Evolutionary conservation across 2,888 invertebrate genomes (phyloP), one percentile per base, ranked within the genome.

Genomic region (Taenaris catops): DNA sequence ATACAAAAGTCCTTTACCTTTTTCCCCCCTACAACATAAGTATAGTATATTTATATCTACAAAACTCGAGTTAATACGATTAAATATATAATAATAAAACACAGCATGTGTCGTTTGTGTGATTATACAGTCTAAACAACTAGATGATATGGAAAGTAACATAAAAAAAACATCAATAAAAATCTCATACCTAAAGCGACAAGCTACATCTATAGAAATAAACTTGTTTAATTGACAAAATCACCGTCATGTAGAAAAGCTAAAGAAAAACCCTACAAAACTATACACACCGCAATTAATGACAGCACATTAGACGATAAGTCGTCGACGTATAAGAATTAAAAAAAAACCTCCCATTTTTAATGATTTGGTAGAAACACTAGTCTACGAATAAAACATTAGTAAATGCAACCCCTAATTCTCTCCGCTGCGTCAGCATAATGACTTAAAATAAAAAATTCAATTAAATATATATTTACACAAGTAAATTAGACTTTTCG

Each of bases 361-460:
- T 52, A 65, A 65, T 62, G 61, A 78, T 83, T 84, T 80, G 84
- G 84, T 83, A 83, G 74, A 72, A 78, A 76, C 73, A 66, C 73
- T 79, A 80, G 35, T 57, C 78, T 83, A 81, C 63, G 53, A 16
- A 72, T 79, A 81, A 79, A 78, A 79, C 71, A 84, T 83, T 84
- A 84, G 86, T 84, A 84, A 86, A 86, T 84, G 86, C 86, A 83
- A 73, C 60, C 75, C 80, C n/a, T n/a, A n/a, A 79, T 71, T 73
- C 65, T 59, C 69, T 59, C 56, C 51, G 55, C 62, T 58, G 49
- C 51, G 44, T 53, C 64, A 59, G 66, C 46, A 49, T 55, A 57
- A 20, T 20, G 18, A 11, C 32, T 35, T 25, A 23, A 6, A 18
- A 19, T 19, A 28, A 54, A 45, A 58, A 55, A 51, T 54, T 50